phyloP scores from a whole-genome alignment of 2,888 invertebrate genomes.

The Nudaria mundana region DNA sequence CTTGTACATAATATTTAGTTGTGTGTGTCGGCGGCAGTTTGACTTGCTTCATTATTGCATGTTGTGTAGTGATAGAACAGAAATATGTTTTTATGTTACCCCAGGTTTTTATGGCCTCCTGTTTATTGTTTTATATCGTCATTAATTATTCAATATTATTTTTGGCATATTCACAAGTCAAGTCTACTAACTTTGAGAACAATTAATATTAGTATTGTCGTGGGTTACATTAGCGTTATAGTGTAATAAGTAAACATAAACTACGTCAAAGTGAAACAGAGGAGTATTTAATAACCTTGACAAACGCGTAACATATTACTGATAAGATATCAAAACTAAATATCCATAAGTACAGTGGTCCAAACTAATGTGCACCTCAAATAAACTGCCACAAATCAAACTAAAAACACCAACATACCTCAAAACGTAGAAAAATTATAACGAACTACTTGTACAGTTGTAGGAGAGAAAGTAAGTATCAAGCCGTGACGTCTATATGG shows the following conservation, averaged over 20 bases:
- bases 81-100: constrained; percentile 71
- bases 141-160: constrained; percentile 57
- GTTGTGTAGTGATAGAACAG: constrained; percentile 64
- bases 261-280: too few relatives aligned
- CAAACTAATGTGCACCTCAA: constrained; percentile 21
- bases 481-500: constrained; percentile 41
- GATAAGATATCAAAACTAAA: constrained; percentile 43
- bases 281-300: constrained; percentile 26
- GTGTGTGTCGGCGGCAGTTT: constrained; percentile 60
- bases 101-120: constrained; percentile 57
- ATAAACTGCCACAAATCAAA: constrained; percentile 56
- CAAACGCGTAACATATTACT: constrained; percentile 36
- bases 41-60: constrained; percentile 71
- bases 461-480: constrained; percentile 57
- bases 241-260: too few relatives aligned
- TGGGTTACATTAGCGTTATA: too few relatives aligned
- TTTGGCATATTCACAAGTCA: constrained; percentile 50
- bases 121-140: constrained; percentile 59
- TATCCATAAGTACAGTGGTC: constrained; percentile 23
- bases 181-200: constrained; percentile 46
- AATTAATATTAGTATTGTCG: constrained; percentile 36
- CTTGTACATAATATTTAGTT: constrained; percentile 55
- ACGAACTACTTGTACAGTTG: constrained; percentile 41
- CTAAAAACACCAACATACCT: constrained; percentile 42
- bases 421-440: constrained; percentile 35